Conservation (phyloP, 2,888 invertebrate species). For the Elmis aenea region DNA sequence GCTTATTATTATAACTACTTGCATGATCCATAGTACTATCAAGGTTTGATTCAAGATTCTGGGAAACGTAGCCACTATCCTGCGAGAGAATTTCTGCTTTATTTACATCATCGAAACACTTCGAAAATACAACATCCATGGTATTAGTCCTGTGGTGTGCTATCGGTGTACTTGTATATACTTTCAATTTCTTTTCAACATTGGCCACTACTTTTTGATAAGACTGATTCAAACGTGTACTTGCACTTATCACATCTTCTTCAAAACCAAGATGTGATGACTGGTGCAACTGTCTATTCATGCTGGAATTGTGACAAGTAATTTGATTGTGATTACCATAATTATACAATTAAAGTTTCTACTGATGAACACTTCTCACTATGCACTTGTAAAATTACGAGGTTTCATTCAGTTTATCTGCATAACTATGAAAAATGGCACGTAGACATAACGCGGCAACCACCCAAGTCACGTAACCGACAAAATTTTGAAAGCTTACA, state of each 20-base stretch:
- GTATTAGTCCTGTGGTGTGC: too few species aligned
- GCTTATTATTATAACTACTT: neutral
- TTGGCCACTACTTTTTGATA: too few species aligned
- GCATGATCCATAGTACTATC: slow-evolving; percentile 5
- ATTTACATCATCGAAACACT: slow-evolving; percentile 16
- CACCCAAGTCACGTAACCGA: neutral
- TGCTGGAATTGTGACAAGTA: too few species aligned
- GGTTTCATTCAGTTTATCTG: neutral
- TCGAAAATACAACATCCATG: too few species aligned
- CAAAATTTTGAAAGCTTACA: neutral
- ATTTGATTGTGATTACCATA: too few species aligned
- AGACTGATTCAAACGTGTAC: too few species aligned
- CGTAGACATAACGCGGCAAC: neutral
- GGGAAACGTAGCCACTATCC: slow-evolving; percentile 45
- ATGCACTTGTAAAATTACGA: neutral
- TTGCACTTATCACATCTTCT: too few species aligned
- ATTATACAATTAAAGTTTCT: neutral
- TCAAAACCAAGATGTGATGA: too few species aligned
- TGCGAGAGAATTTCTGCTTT: slow-evolving; percentile 22
- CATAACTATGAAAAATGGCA: neutral
- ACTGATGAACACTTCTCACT: neutral
- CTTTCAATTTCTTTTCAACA: too few species aligned
- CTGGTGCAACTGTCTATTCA: too few species aligned
- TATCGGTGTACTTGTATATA: too few species aligned
- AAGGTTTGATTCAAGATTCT: slow-evolving; percentile 37